Base-by-base conservation (phyloP, 1,140 invertebrate species). In the Pissodes strobi region DNA sequence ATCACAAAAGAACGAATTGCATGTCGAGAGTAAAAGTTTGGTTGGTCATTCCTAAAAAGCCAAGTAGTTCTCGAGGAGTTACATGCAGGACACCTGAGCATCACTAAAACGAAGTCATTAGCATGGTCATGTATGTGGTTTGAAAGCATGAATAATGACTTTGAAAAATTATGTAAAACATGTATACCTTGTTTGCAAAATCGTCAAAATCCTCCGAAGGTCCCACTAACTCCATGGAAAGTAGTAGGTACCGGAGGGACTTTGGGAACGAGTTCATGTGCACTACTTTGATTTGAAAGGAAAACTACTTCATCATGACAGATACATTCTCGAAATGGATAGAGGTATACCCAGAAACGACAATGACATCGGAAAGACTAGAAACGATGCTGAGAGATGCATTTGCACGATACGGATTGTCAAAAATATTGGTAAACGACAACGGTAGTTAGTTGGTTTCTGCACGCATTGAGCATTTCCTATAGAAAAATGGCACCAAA, bases 81-180 rank as follows among this genome's bases (percentile, higher is more conserved):
- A 10, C 80, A 81, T 64, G 46, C 56, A 18, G 64, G 30, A 49
- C 80, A 81, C 63, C 57, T 70, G 5, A 79, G 79, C 5, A 72
- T 79, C 10, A 67, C 69, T 4, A 70, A 70, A 58, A 82, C 80
- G 75, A 83, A 82, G 59, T 39, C 72, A 0, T 51, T 79, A 5
- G 79, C 79, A 2, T 15, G 76, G 41, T 56, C 30, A 34, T 73
- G 80, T 63, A 58, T 79, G 10, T 74, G 67, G 72, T 82, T 74
- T 73, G 73, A 74, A 17, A 63, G 66, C 5, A 72, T 83, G 0
- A 76, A 83, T 61, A 41, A 58, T 15, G 73, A 79, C 0, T 79
- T 82, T 27, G 64, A 72, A 21, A 52, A 58, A 18, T 10, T 64
- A 12, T 65, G 45, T n/a, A 53, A 48, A 56, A 58, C 15, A 10